Evolutionary conservation across 2,888 invertebrate genomes (phyloP), one percentile per base, ranked within the genome.

Genomic region (Oscheius sp.): DNA sequence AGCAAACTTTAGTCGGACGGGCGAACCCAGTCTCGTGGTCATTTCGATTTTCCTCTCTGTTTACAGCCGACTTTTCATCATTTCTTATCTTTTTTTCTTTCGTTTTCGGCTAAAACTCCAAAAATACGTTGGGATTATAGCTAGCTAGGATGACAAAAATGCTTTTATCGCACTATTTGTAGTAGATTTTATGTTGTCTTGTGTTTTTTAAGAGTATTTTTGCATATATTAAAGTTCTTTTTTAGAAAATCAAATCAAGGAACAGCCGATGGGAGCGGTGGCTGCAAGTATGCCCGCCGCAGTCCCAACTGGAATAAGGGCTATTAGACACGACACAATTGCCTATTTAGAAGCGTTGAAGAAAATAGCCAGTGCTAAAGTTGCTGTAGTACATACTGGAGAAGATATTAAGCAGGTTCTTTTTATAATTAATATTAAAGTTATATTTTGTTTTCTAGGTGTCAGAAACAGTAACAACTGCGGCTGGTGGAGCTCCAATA

Each of bases 271-370:
- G 76, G 76, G 76, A 42, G 71, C 46, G 31, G 76, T 74, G 48
- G 76, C 69, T 17, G 67, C 71, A 34, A 65, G 65, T 33, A 76
- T 76, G 76, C 76, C 76, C 8, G 67, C 75, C 58, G 69, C 71
- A 37, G 46, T 39, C 5, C 31, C 50, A 12, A 10, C 39, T 5
- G 37, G 25, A 17, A 8, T 65, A 15, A 31, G 48, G 33, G 52
- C 48, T 3, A 12, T 29, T 2, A 31, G 64, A 12, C 64, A 64
- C 25, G 64, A 64, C 5, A 29, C 20, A 12, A 37, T 64, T 23
- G 8, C 48, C 3, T 34, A 68, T 50, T 65, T 69, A 58, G 73
- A 76, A 5, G 72, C 73, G 12, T 46, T 76, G 48, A 71, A 72
- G 64, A 27, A 55, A 23, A 61, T 67, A n/a, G 52, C 73, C 3